These are phyloP conservation scores for Lycia hirtaria DNA, from an alignment of 2,888 invertebrate species.

Conservation along the genomic window DNA sequence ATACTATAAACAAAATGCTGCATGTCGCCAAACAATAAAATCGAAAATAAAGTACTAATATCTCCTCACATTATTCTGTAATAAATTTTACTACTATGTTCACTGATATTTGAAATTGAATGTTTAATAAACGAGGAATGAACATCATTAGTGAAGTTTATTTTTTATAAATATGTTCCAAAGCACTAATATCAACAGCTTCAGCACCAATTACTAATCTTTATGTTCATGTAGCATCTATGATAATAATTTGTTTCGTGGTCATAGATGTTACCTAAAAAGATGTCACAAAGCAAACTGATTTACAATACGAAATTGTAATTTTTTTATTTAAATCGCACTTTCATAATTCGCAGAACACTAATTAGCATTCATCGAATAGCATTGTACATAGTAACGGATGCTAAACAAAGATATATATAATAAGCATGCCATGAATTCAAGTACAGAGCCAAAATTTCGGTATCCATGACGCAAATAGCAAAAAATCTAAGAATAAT, in stretches of 20 bases:
- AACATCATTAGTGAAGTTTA: conserved; percentile 13
- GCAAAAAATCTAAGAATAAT: conserved; percentile 37
- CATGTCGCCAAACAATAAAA: conserved; percentile 51
- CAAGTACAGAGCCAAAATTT: conserved; percentile 58
- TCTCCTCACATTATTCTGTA: too few species aligned
- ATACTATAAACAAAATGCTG: conserved; percentile 47
- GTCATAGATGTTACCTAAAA: conserved; percentile 37
- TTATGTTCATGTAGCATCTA: conserved; percentile 3
- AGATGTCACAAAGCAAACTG: conserved; percentile 65
- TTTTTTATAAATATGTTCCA: conserved; percentile 18
- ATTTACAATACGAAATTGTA: conserved; percentile 33
- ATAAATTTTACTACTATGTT: conserved; percentile 11
- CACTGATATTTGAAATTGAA: conserved; percentile 1
- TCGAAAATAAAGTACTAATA: conserved; percentile 39
- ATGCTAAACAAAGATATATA: conserved; percentile 67
- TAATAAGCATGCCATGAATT: conserved; percentile 60
- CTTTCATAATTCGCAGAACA: conserved; percentile 51
- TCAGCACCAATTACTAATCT: conserved; percentile 29
- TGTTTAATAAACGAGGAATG: background rate
- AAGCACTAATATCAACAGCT: conserved; percentile 27
- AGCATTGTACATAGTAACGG: conserved; percentile 56
- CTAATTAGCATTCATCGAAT: conserved; percentile 56
- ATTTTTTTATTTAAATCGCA: conserved; percentile 42
- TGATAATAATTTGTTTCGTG: conserved; percentile 3
- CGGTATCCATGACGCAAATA: conserved; percentile 60